phyloP scores from a whole-genome alignment of 2,113 vertebrate species.

The Psittacula cyanocephala region DNA sequence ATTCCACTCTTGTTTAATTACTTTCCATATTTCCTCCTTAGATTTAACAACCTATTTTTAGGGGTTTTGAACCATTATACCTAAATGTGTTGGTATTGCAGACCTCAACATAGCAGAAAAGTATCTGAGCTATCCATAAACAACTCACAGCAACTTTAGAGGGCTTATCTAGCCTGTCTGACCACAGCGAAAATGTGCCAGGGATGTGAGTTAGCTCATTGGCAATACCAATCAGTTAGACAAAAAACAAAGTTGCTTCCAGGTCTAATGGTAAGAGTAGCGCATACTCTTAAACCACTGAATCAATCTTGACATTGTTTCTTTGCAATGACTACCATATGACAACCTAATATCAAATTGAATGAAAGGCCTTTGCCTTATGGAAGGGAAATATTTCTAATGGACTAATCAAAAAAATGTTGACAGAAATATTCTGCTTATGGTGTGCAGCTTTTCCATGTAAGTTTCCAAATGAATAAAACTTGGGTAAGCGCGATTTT shows the following conservation, averaged over 20 bases:
- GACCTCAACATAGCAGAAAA: not conserved
- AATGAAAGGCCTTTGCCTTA: not conserved
- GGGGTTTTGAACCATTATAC: not conserved
- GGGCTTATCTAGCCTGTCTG: not conserved
- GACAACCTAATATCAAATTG: not conserved
- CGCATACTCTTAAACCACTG: not conserved
- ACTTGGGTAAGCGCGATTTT: not conserved
- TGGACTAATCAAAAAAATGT: not conserved
- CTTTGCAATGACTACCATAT: not conserved
- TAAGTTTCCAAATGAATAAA: slow-evolving; percentile 1
- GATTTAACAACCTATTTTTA: not conserved
- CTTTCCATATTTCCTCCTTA: not conserved
- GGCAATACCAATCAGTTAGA: not conserved
- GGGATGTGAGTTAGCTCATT: not conserved
- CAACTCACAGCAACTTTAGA: not conserved
- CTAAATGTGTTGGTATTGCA: not conserved
- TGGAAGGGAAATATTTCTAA: not conserved
- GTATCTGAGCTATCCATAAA: not conserved
- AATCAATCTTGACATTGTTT: not conserved
- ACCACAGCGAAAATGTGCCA: not conserved
- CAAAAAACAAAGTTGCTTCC: not conserved
- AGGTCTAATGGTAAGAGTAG: not conserved
- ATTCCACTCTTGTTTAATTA: not conserved
- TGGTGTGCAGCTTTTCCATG: not conserved
- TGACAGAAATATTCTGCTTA: not conserved